Evolutionary conservation across 2,113 vertebrate genomes (phyloP).

Genomic region (Hiodon alosoides): DNA sequence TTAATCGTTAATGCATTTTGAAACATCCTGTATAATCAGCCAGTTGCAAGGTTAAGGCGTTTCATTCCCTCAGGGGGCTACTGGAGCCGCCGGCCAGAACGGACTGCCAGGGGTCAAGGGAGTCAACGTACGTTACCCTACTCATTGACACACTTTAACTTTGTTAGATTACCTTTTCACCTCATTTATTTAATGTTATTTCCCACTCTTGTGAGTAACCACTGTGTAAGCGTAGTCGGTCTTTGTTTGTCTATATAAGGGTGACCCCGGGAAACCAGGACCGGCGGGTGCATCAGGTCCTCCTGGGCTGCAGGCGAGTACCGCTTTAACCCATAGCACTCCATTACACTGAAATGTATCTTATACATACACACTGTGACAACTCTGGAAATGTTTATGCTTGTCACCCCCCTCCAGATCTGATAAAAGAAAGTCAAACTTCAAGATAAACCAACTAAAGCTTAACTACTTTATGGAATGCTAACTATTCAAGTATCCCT

Average conservation of each 20-base stretch:
- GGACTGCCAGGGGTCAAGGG: constrained; percentile 61
- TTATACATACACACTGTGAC: too few species aligned
- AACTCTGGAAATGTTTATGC: too few species aligned
- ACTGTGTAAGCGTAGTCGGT: neutral
- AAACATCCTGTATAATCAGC: neutral
- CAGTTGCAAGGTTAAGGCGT: neutral
- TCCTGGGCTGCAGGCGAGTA: constrained; percentile 53
- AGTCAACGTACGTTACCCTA: constrained; percentile 48
- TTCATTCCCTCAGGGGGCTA: constrained; percentile 50
- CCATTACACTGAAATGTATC: too few species aligned
- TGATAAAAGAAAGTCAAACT: too few species aligned
- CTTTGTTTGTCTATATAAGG: constrained; percentile 41
- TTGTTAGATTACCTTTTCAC: neutral
- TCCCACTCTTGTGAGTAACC: neutral
- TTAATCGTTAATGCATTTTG: too few species aligned
- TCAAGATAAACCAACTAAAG: too few species aligned
- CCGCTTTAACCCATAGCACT: too few species aligned
- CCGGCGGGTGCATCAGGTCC: constrained; percentile 54
- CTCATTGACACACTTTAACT: neutral
- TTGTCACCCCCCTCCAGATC: too few species aligned
- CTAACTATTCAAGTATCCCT: too few species aligned
- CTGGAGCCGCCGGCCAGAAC: constrained; percentile 56
- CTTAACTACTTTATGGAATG: too few species aligned
- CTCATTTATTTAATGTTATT: neutral
- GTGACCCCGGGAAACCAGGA: constrained; percentile 64